Base-by-base conservation (phyloP, 2,797 vertebrate genomes). In the Erpetoichthys calabaricus region DNA sequence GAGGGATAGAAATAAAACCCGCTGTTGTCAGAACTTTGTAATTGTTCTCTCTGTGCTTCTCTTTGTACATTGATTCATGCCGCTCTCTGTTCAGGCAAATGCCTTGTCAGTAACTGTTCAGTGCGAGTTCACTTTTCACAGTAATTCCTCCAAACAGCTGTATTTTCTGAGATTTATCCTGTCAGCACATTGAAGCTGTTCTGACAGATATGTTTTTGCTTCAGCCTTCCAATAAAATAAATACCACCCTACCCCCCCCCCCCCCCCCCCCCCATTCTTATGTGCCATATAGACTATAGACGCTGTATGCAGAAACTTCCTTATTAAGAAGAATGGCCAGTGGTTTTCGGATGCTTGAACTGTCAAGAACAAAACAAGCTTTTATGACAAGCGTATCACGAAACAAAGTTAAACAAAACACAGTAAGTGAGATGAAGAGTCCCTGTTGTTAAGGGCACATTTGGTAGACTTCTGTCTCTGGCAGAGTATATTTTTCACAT, bases 1-100 rank as follows among this genome's bases (percentile, higher is more conserved):
- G 47, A 65, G 57, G 68, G 70, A 60, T 68, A 66, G 63, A 70
- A 60, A 64, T 58, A 59, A 73, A 68, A 58, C 75, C 62, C 72
- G 70, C 47, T 49, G 47, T 49, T 49, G 4, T 49, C 47, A 49
- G 47, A 49, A 49, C 47, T 49, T n/a, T 5, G 42, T 56, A 44
- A 45, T 10, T 51, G 10, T 41, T 45, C 53, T 3, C n/a, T 46
- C 44, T n/a, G 7, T 8, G 44, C 44, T 4, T 55, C 55, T 59
- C 58, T 49, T 49, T 49, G 47, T 49, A 41, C 53, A n/a, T 41
- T 42, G 5, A 4, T 42, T 54, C 9, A 42, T 43, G 8, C 53
- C 5, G 53, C 53, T 54, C 53, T 4, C 41, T 42, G 9, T 42
- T 42, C 47, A n/a, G 41, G 53, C 53, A 6, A 54, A 54, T 54